A percentile compares a stretch with the other conserved stretches of the same genome.
Evolutionary conservation across 2,797 vertebrate species (phyloP).

Genomic region (Bradypodion ventrale): DNA sequence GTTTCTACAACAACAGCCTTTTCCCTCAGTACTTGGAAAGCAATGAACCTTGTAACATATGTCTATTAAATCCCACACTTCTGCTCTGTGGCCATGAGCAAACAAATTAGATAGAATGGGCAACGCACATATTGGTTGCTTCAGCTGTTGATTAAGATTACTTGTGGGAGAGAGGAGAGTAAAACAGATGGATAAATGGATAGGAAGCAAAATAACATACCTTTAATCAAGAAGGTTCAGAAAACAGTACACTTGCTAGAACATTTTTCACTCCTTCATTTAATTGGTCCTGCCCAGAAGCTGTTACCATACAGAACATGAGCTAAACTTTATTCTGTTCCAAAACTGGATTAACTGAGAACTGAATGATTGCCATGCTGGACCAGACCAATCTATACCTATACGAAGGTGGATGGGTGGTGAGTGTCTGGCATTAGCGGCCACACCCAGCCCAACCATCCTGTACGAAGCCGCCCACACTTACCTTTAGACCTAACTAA

Average conservation of each 20-base stretch:
- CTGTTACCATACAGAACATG: constrained; percentile 16
- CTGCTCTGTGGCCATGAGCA: accelerated
- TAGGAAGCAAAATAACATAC: not conserved
- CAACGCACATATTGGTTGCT: not conserved
- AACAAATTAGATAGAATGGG: not conserved
- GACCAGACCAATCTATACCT: not conserved
- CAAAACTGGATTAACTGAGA: not conserved
- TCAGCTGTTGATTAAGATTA: not conserved
- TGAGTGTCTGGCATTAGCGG: too few species aligned
- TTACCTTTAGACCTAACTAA: too few species aligned
- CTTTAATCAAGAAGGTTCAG: constrained; percentile 17
- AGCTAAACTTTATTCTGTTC: not conserved
- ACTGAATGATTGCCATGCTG: not conserved
- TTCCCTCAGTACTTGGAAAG: not conserved
- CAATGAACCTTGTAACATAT: not conserved
- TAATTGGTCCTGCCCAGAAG: not conserved
- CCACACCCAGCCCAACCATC: too few species aligned
- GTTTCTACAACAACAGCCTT: not conserved
- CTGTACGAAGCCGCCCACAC: too few species aligned
- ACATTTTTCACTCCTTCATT: not conserved
- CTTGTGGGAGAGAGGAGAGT: not conserved
- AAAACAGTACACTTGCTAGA: not conserved
- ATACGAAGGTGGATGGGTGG: too few species aligned
- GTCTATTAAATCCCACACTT: not conserved
- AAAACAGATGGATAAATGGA: not conserved